Base-by-base conservation (phyloP, 2,797 vertebrate species). In the Brachymystax lenok region DNA sequence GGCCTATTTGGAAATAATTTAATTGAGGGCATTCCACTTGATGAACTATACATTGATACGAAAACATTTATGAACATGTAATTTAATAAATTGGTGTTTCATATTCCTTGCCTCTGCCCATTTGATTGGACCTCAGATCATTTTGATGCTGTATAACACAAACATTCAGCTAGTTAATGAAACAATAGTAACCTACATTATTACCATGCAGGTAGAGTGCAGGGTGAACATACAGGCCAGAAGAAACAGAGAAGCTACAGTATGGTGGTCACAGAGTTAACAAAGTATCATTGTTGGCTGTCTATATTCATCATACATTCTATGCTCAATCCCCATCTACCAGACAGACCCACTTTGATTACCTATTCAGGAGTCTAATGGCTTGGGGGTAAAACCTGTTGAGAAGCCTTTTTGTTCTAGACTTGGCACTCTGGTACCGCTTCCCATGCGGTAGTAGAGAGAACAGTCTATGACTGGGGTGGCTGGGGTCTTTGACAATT, bases 41-140 rank as follows among this genome's bases (percentile, higher is more conserved):
- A 56, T 56, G 16, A 5, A 40, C 35, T 40, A 2, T 8, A 56
- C 5, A 56, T 17, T 67, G 64, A 67, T 16, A 2, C 27, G 14
- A 67, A 30, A 13, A 4, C 4, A 27, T 27, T 14, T 8, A 27
- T 66, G 24, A 28, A 28, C 10, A 66, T 19, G n/a, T 40, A 40
- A 40, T 69, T 40, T 2, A 69, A 69, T 69, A 69, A 40, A 69
- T 40, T 69, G 3, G 19, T 69, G 30, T 68, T 68, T 68, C 19
- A 35, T 30, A 68, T 16, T 68, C 1, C 16, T 17, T 69, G 33
- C 28, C 28, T 40, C 33, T 69, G 3, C 30, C 7, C 67, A 68
- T 68, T 17, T 6, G 1, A 69, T 69, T 10, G 16, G 16, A n/a
- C 64, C 33, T 19, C 16, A 56, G 16, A n/a, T 19, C 1, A 17